phyloP scores from a whole-genome alignment of 2,797 vertebrate genomes.

The Propithecus perrieri region DNA sequence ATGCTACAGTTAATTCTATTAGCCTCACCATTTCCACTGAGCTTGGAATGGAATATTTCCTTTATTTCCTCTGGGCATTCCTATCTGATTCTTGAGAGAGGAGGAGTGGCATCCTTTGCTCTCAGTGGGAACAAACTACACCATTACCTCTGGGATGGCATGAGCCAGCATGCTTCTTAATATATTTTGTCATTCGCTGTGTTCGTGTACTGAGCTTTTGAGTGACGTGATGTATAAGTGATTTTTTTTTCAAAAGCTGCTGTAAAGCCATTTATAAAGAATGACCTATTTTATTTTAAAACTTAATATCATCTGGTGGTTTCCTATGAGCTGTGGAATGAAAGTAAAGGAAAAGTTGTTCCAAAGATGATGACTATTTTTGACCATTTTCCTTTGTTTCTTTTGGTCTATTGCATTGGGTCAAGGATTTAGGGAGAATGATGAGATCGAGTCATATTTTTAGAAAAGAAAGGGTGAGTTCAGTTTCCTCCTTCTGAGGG shows the following conservation, averaged over 20 bases:
- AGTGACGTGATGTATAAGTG: not conserved
- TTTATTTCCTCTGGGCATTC: slow-evolving; percentile 25
- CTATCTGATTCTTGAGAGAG: slow-evolving; percentile 13
- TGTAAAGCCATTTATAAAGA: slow-evolving; percentile 50
- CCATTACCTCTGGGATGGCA: not conserved
- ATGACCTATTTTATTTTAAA: slow-evolving; percentile 68
- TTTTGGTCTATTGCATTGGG: not conserved
- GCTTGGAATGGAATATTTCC: not conserved
- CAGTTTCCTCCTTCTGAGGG: not conserved
- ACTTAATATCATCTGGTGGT: not conserved
- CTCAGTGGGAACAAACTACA: not conserved
- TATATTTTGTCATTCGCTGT: slow-evolving; percentile 8
- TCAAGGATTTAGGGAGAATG: not conserved
- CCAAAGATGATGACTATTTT: slow-evolving; percentile 37
- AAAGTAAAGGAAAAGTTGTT: slow-evolving; percentile 41
- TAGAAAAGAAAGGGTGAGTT: not conserved
- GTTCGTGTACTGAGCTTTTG: not conserved
- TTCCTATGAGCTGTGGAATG: not conserved
- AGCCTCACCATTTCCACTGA: slow-evolving; percentile 20
- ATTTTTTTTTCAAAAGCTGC: slow-evolving; percentile 1
- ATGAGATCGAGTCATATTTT: slow-evolving; percentile 29
- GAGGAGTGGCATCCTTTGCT: not conserved
- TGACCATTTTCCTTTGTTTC: slow-evolving; percentile 32
- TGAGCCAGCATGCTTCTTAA: not conserved
- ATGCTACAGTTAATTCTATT: slow-evolving; percentile 55